Evolutionary conservation across 2,888 invertebrate genomes (phyloP).

Genomic region (Lasioglossum calceatum): DNA sequence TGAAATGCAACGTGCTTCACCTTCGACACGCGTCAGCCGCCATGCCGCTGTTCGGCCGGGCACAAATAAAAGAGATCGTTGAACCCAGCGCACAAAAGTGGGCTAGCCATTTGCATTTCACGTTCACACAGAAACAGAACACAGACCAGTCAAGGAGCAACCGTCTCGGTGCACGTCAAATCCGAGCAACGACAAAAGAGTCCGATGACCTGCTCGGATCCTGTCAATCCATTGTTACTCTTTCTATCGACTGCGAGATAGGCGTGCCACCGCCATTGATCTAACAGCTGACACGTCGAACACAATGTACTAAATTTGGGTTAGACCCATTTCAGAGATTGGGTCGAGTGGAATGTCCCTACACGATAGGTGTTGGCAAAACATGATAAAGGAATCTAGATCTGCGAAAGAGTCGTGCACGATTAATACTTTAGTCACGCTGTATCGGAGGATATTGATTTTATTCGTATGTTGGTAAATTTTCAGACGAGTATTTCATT

Average conservation of each 20-base stretch:
- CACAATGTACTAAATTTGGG: neutral
- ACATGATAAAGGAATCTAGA: neutral
- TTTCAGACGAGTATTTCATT: too few relatives aligned
- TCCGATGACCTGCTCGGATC: neutral
- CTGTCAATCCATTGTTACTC: neutral
- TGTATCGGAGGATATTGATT: neutral
- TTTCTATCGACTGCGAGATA: neutral
- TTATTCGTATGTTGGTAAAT: neutral
- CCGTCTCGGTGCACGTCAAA: constrained; percentile 3
- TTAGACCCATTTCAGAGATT: neutral
- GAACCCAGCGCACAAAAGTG: constrained; percentile 56
- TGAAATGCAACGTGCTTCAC: constrained; percentile 26
- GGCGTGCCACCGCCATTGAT: neutral
- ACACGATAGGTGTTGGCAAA: neutral
- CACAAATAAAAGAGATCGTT: constrained; percentile 54
- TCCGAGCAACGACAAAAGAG: neutral
- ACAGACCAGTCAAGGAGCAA: constrained; percentile 34
- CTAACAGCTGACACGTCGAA: neutral
- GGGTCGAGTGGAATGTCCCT: neutral
- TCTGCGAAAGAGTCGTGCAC: neutral
- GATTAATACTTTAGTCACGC: neutral
- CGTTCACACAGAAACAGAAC: constrained; percentile 42
- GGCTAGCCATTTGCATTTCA: constrained; percentile 60
- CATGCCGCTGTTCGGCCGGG: constrained; percentile 42
- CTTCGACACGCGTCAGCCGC: constrained; percentile 24